A percentile compares a stretch with the other conserved stretches of the same genome.
phyloP scores from a whole-genome alignment of 2,888 invertebrate genomes.

The Lutraria lutraria region DNA sequence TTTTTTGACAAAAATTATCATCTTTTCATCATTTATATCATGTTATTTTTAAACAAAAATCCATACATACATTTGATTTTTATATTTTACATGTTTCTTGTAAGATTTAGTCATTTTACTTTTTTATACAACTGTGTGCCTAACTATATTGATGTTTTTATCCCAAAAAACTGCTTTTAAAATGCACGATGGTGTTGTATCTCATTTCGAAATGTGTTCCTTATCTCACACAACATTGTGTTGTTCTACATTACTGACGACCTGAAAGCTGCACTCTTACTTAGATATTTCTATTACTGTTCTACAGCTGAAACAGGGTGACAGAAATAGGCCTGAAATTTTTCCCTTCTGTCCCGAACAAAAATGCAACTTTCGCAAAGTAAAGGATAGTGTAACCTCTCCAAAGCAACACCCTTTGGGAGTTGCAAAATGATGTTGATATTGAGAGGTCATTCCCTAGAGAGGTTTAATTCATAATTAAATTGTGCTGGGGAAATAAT shows the following conservation, averaged over 20 bases:
- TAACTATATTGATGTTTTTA: slow-evolving; percentile 25
- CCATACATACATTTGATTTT: slow-evolving; percentile 65
- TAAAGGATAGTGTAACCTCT: too few species aligned
- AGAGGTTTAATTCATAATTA: too few species aligned
- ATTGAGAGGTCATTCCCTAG: too few species aligned
- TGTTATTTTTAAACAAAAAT: slow-evolving; percentile 67
- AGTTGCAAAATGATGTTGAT: too few species aligned
- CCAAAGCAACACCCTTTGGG: too few species aligned
- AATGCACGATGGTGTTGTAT: slow-evolving; percentile 13
- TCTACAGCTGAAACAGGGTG: background rate
- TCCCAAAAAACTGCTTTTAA: slow-evolving; percentile 20
- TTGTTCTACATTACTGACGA: background rate
- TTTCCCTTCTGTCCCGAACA: background rate
- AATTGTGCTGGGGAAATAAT: too few species aligned
- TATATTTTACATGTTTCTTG: slow-evolving; percentile 53
- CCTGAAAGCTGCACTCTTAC: background rate
- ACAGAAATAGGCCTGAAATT: background rate
- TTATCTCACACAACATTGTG: background rate
- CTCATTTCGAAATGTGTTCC: background rate
- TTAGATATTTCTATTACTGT: background rate
- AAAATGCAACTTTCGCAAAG: too few species aligned
- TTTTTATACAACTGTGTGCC: slow-evolving; percentile 57
- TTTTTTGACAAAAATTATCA: background rate
- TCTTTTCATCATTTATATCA: slow-evolving; percentile 66
- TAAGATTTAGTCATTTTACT: slow-evolving; percentile 53